These are phyloP conservation scores for Tor tambroides DNA, from an alignment of 2,113 vertebrate species.

Conservation along the genomic window DNA sequence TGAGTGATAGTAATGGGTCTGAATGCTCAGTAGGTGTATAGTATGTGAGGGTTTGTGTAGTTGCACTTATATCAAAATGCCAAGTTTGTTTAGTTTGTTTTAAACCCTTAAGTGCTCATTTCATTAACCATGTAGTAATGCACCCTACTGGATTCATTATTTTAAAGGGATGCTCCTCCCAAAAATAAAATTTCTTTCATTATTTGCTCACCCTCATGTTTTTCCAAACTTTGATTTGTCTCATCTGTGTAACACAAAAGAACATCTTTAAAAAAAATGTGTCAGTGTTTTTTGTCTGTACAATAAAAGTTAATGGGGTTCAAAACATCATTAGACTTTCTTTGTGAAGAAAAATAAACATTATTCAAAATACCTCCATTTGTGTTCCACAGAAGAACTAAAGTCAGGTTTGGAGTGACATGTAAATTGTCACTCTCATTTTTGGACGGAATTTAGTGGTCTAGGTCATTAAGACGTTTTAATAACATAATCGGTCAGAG, in stretches of 20 bases:
- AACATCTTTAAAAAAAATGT: too few species aligned
- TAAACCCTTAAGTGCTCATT: too few species aligned
- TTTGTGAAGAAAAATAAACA: background rate
- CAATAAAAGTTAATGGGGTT: background rate
- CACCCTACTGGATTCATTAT: background rate
- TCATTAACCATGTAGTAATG: background rate
- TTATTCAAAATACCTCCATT: background rate
- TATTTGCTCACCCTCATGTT: too few species aligned
- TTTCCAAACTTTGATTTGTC: too few species aligned
- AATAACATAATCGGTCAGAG: constrained; percentile 55
- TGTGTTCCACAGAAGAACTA: background rate
- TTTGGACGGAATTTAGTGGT: background rate
- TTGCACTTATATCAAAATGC: background rate
- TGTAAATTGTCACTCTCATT: background rate
- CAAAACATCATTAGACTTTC: background rate
- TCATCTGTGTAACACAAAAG: background rate
- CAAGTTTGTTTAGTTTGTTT: background rate
- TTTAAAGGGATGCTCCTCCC: too few species aligned
- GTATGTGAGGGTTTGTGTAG: background rate
- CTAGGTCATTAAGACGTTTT: constrained; percentile 33
- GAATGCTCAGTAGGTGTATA: background rate
- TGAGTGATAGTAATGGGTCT: background rate
- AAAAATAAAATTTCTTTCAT: background rate
- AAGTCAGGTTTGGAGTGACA: background rate
- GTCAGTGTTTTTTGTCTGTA: background rate